phyloP scores from a whole-genome alignment of 1,140 invertebrate genomes.

The Battus philenor region DNA sequence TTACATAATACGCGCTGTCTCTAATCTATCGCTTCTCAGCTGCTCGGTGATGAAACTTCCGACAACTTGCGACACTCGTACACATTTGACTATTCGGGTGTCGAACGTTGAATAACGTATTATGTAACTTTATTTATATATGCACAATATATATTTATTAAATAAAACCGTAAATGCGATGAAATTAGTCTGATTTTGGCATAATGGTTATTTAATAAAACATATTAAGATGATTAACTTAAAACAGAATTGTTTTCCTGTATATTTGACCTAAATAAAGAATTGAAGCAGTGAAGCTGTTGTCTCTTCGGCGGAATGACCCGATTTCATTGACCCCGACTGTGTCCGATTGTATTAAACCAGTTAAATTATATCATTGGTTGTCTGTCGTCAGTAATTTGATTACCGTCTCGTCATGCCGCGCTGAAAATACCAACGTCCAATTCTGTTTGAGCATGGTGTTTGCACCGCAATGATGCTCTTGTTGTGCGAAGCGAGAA shows the following conservation, averaged over 20 bases:
- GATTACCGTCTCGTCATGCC: conserved; percentile 30
- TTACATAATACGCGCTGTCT: conserved; percentile 44
- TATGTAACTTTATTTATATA: conserved; percentile 50
- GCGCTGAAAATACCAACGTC: neutral
- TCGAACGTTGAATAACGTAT: conserved; percentile 63
- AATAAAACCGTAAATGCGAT: too few species aligned
- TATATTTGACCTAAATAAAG: neutral
- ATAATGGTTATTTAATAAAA: too few species aligned
- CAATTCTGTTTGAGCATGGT: too few species aligned
- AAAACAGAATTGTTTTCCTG: too few species aligned
- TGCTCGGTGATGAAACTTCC: conserved; percentile 57
- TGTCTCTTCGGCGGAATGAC: conserved; percentile 41
- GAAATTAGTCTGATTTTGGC: too few species aligned
- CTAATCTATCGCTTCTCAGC: conserved; percentile 31
- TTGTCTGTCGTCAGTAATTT: conserved; percentile 52
- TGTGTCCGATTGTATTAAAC: conserved; percentile 61
- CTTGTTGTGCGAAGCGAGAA: too few species aligned
- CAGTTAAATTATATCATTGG: conserved; percentile 69
- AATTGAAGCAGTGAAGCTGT: neutral
- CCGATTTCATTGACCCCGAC: conserved; percentile 52
- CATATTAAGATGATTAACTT: conserved; percentile 23
- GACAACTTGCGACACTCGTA: conserved; percentile 54
- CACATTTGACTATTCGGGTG: conserved; percentile 46
- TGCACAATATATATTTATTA: too few species aligned
- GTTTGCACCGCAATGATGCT: too few species aligned